Conservation (phyloP, 1,140 invertebrate species). For the Drosophila pseudoobscura region DNA sequence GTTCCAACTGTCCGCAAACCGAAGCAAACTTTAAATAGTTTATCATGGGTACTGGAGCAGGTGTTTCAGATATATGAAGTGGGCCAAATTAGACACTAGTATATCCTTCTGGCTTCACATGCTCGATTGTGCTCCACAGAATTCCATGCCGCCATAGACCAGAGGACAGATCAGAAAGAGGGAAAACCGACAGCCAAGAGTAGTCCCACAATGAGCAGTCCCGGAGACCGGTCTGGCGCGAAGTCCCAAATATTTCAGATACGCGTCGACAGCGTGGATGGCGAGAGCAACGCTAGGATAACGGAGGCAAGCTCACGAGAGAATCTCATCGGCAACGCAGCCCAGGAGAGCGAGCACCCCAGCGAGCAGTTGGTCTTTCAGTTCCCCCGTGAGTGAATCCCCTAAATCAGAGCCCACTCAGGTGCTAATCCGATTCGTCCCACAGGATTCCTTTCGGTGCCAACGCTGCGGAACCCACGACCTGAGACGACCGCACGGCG, state of each 20-base stretch:
- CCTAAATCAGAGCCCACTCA: neutral
- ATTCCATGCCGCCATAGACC: constrained; percentile 30
- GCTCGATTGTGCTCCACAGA: constrained; percentile 25
- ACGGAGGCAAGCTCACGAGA: constrained; percentile 73
- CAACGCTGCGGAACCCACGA: constrained; percentile 60
- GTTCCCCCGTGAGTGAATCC: constrained; percentile 62
- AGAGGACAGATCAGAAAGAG: neutral
- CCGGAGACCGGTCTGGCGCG: constrained; percentile 19
- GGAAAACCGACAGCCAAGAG: constrained; percentile 8
- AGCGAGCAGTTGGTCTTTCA: constrained; percentile 56
- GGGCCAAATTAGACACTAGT: constrained; percentile 40
- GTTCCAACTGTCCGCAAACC: constrained; percentile 9
- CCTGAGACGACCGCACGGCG: constrained; percentile 35
- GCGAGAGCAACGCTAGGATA: constrained; percentile 75
- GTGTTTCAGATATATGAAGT: neutral
- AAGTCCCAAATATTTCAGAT: constrained; percentile 73
- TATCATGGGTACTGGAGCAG: constrained; percentile 62
- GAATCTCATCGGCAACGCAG: constrained; percentile 64
- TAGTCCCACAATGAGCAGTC: constrained; percentile 61
- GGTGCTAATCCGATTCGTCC: neutral
- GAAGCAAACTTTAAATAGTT: constrained; percentile 56
- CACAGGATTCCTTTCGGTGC: constrained; percentile 77
- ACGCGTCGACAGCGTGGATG: constrained; percentile 74
- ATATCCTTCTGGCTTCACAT: constrained; percentile 13
- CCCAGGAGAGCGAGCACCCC: constrained; percentile 42